phyloP scores from a whole-genome alignment of 2,888 invertebrate species.

The Rhorus exstirpatorius region DNA sequence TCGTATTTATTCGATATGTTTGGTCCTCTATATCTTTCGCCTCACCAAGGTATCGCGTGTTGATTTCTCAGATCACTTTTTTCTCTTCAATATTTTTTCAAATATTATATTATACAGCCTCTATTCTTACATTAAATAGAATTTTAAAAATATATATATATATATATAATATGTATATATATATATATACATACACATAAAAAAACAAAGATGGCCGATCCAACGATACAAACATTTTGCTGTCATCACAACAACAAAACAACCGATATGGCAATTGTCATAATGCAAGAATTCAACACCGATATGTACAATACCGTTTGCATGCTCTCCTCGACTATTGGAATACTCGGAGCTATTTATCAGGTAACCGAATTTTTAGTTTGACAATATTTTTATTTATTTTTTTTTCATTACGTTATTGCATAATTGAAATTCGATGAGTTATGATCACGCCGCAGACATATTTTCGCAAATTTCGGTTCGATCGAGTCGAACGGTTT shows the following conservation, averaged over 20 bases:
- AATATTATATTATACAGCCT: too few species aligned
- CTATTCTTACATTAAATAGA: too few species aligned
- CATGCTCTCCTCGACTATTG: conserved; percentile 91
- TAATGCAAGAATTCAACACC: conserved; percentile 92
- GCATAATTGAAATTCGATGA: too few species aligned
- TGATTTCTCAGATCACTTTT: neutral
- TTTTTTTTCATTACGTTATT: too few species aligned
- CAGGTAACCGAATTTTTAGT: conserved; percentile 88
- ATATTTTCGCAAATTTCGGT: too few species aligned
- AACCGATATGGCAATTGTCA: conserved; percentile 89
- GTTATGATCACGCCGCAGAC: too few species aligned
- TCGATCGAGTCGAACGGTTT: too few species aligned
- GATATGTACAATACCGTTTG: conserved; percentile 92
- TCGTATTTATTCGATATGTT: conserved; percentile 5
- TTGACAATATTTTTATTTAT: neutral
- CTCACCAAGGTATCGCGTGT: neutral
- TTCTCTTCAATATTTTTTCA: neutral
- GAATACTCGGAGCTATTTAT: conserved; percentile 92
- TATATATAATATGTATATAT: too few species aligned
- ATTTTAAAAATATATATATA: too few species aligned
- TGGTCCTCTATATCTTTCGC: conserved; percentile 4
- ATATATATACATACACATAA: too few species aligned
- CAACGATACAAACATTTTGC: conserved; percentile 94
- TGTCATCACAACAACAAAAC: conserved; percentile 91
- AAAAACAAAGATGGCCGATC: conserved; percentile 90